Evolutionary conservation across 2,797 vertebrate genomes (phyloP).

Genomic region (Microcaecilia unicolor): DNA sequence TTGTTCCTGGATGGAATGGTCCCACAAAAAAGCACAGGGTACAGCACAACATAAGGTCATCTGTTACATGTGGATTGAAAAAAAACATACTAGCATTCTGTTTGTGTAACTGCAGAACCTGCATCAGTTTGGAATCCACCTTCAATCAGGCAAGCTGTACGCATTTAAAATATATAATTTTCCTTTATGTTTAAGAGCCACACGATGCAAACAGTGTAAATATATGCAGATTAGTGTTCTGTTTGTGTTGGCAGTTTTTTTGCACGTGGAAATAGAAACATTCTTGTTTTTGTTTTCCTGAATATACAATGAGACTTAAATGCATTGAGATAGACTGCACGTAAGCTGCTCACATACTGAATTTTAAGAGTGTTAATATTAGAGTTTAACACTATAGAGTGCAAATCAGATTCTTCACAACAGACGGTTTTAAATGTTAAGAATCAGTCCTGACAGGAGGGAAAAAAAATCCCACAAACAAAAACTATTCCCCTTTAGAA

Average conservation of each 20-base stretch:
- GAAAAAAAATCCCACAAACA: conserved; percentile 62
- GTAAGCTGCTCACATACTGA: conserved; percentile 89
- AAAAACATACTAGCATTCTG: conserved; percentile 76
- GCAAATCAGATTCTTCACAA: conserved; percentile 95
- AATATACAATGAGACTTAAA: conserved; percentile 90
- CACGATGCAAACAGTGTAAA: conserved; percentile 72
- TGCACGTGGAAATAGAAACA: conserved; percentile 76
- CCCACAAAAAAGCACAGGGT: conserved; percentile 93
- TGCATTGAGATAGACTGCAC: conserved; percentile 88
- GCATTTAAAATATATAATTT: conserved; percentile 61
- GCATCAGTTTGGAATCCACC: too few species aligned
- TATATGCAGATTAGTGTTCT: conserved; percentile 95
- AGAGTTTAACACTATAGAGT: conserved; percentile 92
- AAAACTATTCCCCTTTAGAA: conserved; percentile 71
- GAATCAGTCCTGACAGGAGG: conserved; percentile 57
- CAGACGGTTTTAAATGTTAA: conserved; percentile 65
- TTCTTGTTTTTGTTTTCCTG: conserved; percentile 65
- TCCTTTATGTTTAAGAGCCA: conserved; percentile 72
- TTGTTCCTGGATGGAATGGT: conserved; percentile 85
- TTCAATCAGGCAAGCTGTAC: conserved; percentile 68
- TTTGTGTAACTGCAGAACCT: conserved; percentile 63
- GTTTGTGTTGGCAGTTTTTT: conserved; percentile 83
- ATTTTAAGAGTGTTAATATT: conserved; percentile 84
- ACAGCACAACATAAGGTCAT: conserved; percentile 87
- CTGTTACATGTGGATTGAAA: conserved; percentile 85